Conservation (phyloP, 2,113 vertebrate species). For the Thunnus thynnus region DNA sequence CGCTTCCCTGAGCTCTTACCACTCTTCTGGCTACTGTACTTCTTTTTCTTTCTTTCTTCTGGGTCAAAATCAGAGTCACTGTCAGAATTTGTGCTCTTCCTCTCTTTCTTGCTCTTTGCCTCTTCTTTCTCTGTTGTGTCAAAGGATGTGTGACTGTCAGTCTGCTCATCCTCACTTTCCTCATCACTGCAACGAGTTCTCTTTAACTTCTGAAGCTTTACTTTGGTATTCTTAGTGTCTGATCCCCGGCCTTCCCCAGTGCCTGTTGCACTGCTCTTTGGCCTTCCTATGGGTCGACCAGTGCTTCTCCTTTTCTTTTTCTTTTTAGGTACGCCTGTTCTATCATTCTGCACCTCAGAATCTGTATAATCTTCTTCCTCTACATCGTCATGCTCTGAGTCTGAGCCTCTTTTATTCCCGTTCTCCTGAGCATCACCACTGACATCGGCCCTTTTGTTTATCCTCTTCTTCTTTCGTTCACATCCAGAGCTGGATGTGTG, state of each 20-base stretch:
- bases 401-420: not conserved
- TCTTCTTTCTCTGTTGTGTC: conserved; percentile 10
- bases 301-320: conserved; percentile 12
- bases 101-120: not conserved
- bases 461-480: not conserved
- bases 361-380: not conserved
- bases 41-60: not conserved
- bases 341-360: not conserved
- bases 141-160: not conserved
- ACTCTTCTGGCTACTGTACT: not conserved
- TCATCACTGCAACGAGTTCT: not conserved
- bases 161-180: conserved; percentile 5
- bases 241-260: not conserved
- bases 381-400: not conserved
- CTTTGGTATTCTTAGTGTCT: not conserved
- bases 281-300: conserved; percentile 60
- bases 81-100: not conserved
- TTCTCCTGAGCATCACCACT: not conserved
- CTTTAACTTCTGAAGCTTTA: not conserved
- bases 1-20: not conserved
- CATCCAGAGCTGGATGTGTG: conserved; percentile 3
- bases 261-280: conserved; percentile 22
- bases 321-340: not conserved
- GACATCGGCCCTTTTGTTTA: not conserved
- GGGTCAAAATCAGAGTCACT: conserved; percentile 30